A percentile compares a stretch with the other conserved stretches of the same genome.
Conservation (phyloP, 2,797 vertebrate genomes). For the Lacerta bilineata region DNA sequence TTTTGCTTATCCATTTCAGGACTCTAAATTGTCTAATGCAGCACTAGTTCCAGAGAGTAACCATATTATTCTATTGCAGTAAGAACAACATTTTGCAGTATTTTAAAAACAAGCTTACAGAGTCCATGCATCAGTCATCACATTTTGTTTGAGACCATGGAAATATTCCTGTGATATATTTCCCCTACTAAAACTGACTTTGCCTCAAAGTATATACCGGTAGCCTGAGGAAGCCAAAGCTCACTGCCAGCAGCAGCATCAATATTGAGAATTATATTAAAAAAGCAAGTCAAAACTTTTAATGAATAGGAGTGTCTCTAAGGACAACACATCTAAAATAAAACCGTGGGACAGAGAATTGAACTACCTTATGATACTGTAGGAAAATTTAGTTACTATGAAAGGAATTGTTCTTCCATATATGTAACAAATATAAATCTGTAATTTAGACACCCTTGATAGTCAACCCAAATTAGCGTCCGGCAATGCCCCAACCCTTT, state of each 20-base stretch:
- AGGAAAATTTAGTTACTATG: background rate
- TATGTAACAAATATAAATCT: no score
- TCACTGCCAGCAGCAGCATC: background rate
- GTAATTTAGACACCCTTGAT: no score
- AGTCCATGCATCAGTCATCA: background rate
- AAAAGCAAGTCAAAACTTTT: background rate
- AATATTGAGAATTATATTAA: background rate
- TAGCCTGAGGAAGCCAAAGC: background rate
- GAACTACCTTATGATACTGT: background rate
- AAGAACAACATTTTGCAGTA: background rate
- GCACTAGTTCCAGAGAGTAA: background rate
- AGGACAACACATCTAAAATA: background rate
- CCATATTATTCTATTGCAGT: background rate
- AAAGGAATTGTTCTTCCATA: no score
- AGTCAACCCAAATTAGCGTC: background rate
- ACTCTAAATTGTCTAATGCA: background rate
- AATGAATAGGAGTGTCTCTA: background rate
- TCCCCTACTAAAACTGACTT: background rate
- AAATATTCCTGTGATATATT: background rate
- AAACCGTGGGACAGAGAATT: background rate
- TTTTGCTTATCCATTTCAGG: background rate
- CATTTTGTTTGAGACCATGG: background rate
- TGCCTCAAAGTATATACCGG: background rate
- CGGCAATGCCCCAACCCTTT: background rate
- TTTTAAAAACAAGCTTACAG: background rate